These are phyloP conservation scores for Ophioninae sp. DNA, from an alignment of 2,888 invertebrate genomes.

Conservation along the genomic window DNA sequence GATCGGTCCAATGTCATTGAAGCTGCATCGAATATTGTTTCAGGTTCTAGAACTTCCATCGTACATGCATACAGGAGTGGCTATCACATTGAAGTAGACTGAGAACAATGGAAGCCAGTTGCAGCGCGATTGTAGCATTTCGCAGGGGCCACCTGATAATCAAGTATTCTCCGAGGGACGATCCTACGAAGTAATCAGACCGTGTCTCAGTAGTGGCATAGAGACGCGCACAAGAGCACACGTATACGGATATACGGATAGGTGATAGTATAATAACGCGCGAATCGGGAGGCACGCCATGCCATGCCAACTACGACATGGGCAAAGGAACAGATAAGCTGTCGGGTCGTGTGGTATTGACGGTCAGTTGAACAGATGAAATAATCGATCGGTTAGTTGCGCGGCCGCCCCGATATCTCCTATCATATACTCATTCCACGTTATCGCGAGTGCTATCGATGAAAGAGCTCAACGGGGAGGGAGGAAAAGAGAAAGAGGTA, in stretches of 20 bases:
- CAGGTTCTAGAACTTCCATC: slow-evolving; percentile 1
- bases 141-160: slow-evolving; percentile 52
- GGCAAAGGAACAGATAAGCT: slow-evolving; percentile 32
- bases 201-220: slow-evolving; percentile 39
- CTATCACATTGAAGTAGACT: slow-evolving; percentile 26
- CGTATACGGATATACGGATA: slow-evolving; percentile 13
- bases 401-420: slow-evolving; percentile 40
- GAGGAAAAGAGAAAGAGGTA: slow-evolving; percentile 19
- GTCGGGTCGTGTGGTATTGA: slow-evolving; percentile 33
- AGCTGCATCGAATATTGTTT: slow-evolving; percentile 38
- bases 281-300: slow-evolving; percentile 27
- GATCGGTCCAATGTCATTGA: slow-evolving; percentile 52
- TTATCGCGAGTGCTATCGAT: slow-evolving; percentile 19
- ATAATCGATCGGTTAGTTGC: slow-evolving; percentile 64
- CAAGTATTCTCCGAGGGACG: slow-evolving; percentile 55
- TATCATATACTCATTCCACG: slow-evolving; percentile 19
- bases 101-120: slow-evolving; percentile 53
- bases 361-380: slow-evolving; percentile 58
- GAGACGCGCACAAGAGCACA: background rate
- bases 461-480: background rate
- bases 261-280: slow-evolving; percentile 32
- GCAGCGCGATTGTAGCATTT: slow-evolving; percentile 49
- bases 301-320: slow-evolving; percentile 4
- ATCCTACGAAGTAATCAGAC: slow-evolving; percentile 60
- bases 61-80: slow-evolving; percentile 4